phyloP scores from a whole-genome alignment of 2,113 vertebrate species.

The Morone saxatilis region DNA sequence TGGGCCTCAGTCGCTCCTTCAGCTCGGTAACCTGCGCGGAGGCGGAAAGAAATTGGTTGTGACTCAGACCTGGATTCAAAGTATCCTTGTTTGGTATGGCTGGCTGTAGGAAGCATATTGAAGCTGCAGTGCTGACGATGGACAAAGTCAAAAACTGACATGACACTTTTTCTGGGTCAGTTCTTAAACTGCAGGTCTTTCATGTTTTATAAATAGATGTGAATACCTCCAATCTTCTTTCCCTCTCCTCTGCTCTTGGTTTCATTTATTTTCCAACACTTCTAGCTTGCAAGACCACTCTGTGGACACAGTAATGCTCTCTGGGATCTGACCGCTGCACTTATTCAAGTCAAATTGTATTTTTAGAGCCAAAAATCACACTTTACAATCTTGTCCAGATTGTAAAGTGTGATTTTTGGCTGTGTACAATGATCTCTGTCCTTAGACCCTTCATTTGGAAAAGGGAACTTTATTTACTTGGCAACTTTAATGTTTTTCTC shows the following conservation, averaged over 20 bases:
- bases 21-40: slow-evolving; percentile 87
- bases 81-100: slow-evolving; percentile 54
- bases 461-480: too few relatives aligned
- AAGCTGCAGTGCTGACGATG: slow-evolving; percentile 41
- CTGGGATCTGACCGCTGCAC: slow-evolving; percentile 24
- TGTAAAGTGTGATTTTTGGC: too few relatives aligned
- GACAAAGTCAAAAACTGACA: slow-evolving; percentile 40
- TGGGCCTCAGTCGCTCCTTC: slow-evolving; percentile 87
- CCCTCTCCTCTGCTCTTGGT: slow-evolving; percentile 12
- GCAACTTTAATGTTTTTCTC: background rate
- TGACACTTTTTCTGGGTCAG: slow-evolving; percentile 41
- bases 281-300: slow-evolving; percentile 9
- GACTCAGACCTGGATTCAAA: slow-evolving; percentile 72
- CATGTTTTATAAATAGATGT: slow-evolving; percentile 42
- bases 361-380: too few relatives aligned
- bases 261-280: slow-evolving; percentile 34
- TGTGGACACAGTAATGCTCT: slow-evolving; percentile 11
- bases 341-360: background rate
- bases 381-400: too few relatives aligned
- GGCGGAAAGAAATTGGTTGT: slow-evolving; percentile 60
- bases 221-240: slow-evolving; percentile 5
- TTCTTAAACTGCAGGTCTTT: slow-evolving; percentile 27
- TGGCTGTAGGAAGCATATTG: slow-evolving; percentile 53
- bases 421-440: too few relatives aligned
- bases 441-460: too few relatives aligned